Base-by-base conservation (phyloP, 2,888 invertebrate species). In the Ceraclea dissimilis region DNA sequence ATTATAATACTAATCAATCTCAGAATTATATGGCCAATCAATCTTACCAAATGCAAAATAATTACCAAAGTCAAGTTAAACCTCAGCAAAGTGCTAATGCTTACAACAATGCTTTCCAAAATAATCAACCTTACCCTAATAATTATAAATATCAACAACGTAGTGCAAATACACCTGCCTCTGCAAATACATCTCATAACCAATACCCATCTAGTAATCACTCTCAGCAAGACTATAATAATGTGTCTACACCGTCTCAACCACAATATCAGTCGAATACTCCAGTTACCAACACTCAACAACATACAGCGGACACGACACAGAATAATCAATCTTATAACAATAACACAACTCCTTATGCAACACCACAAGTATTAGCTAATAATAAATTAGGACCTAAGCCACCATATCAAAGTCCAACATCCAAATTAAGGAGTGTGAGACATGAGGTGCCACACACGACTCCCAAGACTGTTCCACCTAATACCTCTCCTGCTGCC, bases 371-470 rank as follows among this genome's bases (percentile, higher is more conserved):
- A 34, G 22, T 39, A n/a, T 19, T 51, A 11, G n/a, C 53, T 8
- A 52, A 43, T 19, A 39, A 19, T 22, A 49, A 49, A 20, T 52
- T 56, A 18, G 43, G 26, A 10, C 56, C 53, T 19, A 60, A 62
- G 44, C 58, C 57, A 13, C 49, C 52, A 16, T 70, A 70, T 58
- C 76, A 71, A 65, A 75, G 70, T 64, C 74, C 70, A 51, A 72
- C 74, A 44, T 71, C 76, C 48, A 72, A 72, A 22, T 64, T 77
- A 57, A 69, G 77, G 58, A 76, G 74, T 61, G 68, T 77, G 0
- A 69, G 76, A 55, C 77, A 77, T 63, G 78, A 78, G 48, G 76
- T 75, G 60, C 72, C 74, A 2, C 72, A 69, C 64, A 65, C 70
- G 48, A 69, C 71, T 11, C 73, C 73, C 61, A 71, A 75, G 61